phyloP scores from a whole-genome alignment of 2,888 invertebrate genomes.

The Drosophila cognata region DNA sequence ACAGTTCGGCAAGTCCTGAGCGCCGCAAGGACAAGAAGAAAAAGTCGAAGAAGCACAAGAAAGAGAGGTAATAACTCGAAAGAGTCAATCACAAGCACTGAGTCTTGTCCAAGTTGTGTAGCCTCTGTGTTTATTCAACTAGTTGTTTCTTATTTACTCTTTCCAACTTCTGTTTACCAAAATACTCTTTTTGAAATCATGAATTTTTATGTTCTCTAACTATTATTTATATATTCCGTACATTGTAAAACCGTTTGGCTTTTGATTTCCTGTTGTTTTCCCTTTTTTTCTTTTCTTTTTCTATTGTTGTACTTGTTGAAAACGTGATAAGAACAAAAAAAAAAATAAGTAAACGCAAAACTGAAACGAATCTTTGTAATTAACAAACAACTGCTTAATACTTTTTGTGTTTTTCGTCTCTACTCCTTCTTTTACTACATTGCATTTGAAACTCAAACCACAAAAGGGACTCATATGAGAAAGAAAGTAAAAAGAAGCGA shows the following conservation, averaged over 20 bases:
- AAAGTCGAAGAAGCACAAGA: conserved; percentile 91
- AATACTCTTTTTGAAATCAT: conserved; percentile 22
- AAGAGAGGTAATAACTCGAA: conserved; percentile 88
- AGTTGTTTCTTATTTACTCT: conserved; percentile 43
- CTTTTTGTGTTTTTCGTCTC: conserved; percentile 82
- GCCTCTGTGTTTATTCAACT: conserved; percentile 53
- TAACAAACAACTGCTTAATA: conserved; percentile 81
- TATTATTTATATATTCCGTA: conserved; percentile 6
- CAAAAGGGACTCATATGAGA: conserved; percentile 83
- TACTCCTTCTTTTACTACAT: conserved; percentile 83
- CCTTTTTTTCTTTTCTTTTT: background rate
- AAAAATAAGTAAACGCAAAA: conserved; percentile 34
- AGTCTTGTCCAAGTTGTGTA: conserved; percentile 37
- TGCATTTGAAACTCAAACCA: conserved; percentile 74
- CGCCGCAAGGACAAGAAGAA: conserved; percentile 91
- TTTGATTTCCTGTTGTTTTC: conserved; percentile 17
- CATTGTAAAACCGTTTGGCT: conserved; percentile 19
- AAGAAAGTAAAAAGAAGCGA: conserved; percentile 84
- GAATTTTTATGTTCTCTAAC: conserved; percentile 9
- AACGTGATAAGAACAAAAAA: conserved; percentile 16
- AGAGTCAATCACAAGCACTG: background rate
- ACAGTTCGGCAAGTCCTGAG: conserved; percentile 90
- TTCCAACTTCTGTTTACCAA: conserved; percentile 37
- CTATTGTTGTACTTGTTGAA: conserved; percentile 29
- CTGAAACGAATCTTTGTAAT: conserved; percentile 67